Conservation (phyloP, 2,797 vertebrate genomes). For the Schizopygopsis pylzovi region DNA sequence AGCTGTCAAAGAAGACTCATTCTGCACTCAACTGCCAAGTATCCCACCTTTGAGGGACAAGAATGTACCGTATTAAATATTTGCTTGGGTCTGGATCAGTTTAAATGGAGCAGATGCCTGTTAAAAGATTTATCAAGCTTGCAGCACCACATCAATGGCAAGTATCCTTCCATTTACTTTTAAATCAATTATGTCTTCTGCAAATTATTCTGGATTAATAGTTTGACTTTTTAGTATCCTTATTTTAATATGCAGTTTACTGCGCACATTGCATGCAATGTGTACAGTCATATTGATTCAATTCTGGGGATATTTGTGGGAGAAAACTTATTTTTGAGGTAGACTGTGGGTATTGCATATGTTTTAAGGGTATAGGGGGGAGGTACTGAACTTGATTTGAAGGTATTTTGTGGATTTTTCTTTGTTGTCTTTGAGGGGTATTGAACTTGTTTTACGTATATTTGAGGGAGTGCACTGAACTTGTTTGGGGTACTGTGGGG, state of each 20-base stretch:
- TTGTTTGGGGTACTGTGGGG: neutral
- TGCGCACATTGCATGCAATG: neutral
- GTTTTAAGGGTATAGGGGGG: neutral
- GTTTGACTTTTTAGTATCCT: neutral
- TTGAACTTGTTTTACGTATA: neutral
- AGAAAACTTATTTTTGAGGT: neutral
- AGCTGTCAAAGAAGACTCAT: constrained; percentile 5
- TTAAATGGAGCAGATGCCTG: neutral
- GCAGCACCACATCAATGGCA: constrained; percentile 26
- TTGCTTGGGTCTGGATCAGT: constrained; percentile 8
- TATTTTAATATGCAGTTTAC: neutral
- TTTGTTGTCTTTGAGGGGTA: no score
- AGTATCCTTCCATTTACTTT: constrained; percentile 5
- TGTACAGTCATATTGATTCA: neutral
- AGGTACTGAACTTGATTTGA: neutral
- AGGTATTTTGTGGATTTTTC: no score
- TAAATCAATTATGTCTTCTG: neutral
- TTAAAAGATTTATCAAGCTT: neutral
- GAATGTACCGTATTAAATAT: constrained; percentile 22
- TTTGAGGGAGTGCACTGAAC: neutral
- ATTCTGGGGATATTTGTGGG: neutral
- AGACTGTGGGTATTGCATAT: neutral
- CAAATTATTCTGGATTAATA: neutral
- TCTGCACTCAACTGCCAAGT: neutral
- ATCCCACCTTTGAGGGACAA: constrained; percentile 27